phyloP scores from a whole-genome alignment of 1,140 invertebrate species.

The Apis cerana region DNA sequence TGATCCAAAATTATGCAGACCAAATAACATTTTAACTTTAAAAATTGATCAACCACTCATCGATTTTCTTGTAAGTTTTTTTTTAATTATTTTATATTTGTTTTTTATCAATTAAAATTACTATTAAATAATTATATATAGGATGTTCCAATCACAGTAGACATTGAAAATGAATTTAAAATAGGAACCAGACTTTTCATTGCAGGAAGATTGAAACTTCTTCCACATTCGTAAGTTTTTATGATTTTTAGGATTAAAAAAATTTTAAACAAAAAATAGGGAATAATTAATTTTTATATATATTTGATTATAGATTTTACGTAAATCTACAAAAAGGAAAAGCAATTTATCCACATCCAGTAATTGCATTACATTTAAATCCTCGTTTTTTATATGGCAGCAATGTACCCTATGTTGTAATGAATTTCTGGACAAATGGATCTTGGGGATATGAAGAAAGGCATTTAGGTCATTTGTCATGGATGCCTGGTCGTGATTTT shows the following conservation, averaged over 20 bases:
- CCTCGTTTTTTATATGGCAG: slow-evolving; percentile 82
- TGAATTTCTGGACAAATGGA: slow-evolving; percentile 79
- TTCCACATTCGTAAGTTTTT: slow-evolving; percentile 82
- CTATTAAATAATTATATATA: slow-evolving; percentile 52
- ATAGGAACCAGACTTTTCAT: slow-evolving; percentile 82
- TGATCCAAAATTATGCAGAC: slow-evolving; percentile 76
- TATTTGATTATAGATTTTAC: slow-evolving; percentile 80
- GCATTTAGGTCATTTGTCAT: slow-evolving; percentile 75
- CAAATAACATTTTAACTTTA: slow-evolving; percentile 64
- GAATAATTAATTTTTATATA: background rate
- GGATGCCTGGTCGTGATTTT: slow-evolving; percentile 78
- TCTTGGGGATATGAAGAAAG: slow-evolving; percentile 78
- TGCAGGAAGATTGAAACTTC: slow-evolving; percentile 83
- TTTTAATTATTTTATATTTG: background rate
- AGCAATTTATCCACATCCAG: slow-evolving; percentile 84
- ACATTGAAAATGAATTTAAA: slow-evolving; percentile 77
- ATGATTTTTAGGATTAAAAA: background rate
- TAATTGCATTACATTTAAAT: slow-evolving; percentile 85
- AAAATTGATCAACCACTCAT: slow-evolving; percentile 64
- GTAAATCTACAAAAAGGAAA: slow-evolving; percentile 86
- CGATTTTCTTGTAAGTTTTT: slow-evolving; percentile 69
- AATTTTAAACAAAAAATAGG: background rate
- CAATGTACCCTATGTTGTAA: slow-evolving; percentile 74
- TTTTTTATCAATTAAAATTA: background rate
- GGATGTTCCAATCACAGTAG: slow-evolving; percentile 78